phyloP scores from a whole-genome alignment of 2,797 vertebrate species.

The Phoeniculus purpureus region DNA sequence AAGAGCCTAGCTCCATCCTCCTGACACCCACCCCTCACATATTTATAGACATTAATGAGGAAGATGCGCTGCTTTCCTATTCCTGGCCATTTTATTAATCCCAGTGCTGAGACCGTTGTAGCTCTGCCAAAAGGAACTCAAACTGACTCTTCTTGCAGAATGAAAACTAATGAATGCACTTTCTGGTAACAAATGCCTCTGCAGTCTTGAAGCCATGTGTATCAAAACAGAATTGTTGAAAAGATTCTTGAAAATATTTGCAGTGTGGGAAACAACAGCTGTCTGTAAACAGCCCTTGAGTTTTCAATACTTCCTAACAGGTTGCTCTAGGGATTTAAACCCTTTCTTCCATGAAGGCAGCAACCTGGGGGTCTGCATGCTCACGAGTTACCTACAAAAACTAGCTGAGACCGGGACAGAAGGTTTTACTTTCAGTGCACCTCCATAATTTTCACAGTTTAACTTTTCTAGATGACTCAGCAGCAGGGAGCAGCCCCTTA shows the following conservation, averaged over 20 bases:
- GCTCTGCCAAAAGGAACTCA: too few species aligned
- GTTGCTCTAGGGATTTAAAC: background rate
- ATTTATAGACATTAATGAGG: too few species aligned
- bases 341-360: background rate
- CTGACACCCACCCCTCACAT: too few species aligned
- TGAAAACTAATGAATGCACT: slow-evolving; percentile 4
- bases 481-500: background rate
- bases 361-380: background rate
- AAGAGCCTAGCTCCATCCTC: too few species aligned
- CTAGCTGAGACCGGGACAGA: background rate
- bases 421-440: background rate
- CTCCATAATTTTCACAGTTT: background rate
- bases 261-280: background rate
- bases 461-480: background rate
- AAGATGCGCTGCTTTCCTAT: too few species aligned
- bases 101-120: too few species aligned
- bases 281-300: background rate
- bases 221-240: background rate
- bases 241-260: background rate
- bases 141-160: background rate
- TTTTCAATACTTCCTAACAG: background rate
- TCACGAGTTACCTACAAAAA: background rate
- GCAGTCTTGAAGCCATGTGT: background rate
- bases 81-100: too few species aligned
- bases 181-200: background rate